A percentile compares a stretch with the other conserved stretches of the same genome.
Evolutionary conservation across 2,113 vertebrate genomes (phyloP).

Genomic region (Burhinus bistriatus): DNA sequence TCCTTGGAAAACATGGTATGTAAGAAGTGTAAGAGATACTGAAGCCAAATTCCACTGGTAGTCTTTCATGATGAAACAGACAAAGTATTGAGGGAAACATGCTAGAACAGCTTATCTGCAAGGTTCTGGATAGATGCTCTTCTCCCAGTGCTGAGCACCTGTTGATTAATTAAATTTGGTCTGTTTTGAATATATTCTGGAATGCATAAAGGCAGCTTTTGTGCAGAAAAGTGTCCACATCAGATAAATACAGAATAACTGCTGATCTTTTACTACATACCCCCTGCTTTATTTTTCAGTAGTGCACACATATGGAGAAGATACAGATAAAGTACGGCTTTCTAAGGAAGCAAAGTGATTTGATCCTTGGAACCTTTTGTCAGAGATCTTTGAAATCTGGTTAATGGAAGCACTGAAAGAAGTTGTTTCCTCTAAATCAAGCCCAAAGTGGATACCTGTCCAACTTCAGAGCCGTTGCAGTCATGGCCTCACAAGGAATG

Average conservation of each 20-base stretch:
- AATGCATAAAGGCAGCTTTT: neutral
- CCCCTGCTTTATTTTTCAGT: neutral
- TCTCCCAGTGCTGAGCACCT: neutral
- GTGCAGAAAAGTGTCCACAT: neutral
- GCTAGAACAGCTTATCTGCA: neutral
- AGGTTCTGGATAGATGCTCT: neutral
- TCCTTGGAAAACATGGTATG: neutral
- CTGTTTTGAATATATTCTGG: neutral
- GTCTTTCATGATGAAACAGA: neutral
- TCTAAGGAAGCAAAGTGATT: neutral
- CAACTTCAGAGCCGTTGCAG: neutral
- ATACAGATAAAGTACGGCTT: neutral
- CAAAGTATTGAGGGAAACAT: neutral
- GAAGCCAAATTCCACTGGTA: neutral
- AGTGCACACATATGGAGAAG: rapidly evolving
- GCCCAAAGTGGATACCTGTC: neutral
- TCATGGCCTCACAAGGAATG: neutral
- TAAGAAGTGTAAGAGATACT: neutral
- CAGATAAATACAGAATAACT: neutral
- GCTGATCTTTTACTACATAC: neutral
- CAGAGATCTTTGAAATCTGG: neutral
- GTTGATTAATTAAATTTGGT: neutral
- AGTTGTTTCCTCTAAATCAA: neutral
- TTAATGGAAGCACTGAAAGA: neutral
- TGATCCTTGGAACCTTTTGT: neutral